Percentiles rank a stretch among this genome's conserved stretches.
These are phyloP conservation scores for Sciurus vulgaris DNA, from an alignment of 2,797 vertebrate genomes.

Conservation along the genomic window DNA sequence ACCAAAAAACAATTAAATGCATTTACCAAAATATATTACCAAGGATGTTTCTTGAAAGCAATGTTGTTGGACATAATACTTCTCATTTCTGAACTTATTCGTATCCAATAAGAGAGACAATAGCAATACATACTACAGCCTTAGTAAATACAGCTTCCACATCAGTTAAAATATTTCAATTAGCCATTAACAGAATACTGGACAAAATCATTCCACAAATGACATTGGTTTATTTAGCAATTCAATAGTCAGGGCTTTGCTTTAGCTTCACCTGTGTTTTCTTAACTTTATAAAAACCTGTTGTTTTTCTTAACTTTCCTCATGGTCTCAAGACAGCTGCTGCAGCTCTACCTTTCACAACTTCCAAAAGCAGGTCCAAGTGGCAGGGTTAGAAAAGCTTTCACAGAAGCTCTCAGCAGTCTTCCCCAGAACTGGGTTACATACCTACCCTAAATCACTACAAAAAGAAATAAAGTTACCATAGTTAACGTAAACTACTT, in stretches of 20 bases:
- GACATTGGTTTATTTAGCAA: not conserved
- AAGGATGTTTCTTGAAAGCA: not conserved
- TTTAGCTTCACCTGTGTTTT: not conserved
- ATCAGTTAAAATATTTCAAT: not conserved
- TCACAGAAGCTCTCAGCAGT: not conserved
- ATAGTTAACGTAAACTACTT: too few relatives aligned
- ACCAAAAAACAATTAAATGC: not conserved
- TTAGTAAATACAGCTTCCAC: not conserved
- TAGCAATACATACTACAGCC: not conserved
- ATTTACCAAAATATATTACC: not conserved
- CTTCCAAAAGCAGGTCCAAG: not conserved
- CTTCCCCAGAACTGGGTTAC: not conserved
- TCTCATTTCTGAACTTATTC: not conserved
- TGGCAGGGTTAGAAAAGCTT: too few relatives aligned
- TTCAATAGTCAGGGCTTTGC: not conserved
- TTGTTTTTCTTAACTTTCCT: not conserved
- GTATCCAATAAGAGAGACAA: not conserved
- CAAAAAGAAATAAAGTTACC: not conserved
- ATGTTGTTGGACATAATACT: not conserved
- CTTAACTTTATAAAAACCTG: not conserved
- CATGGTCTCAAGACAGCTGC: conserved; percentile 4
- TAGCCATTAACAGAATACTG: not conserved
- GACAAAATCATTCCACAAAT: not conserved
- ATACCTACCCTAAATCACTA: not conserved
- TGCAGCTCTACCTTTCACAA: not conserved